Percentiles rank a stretch among this genome's conserved stretches.
Conservation (phyloP, 2,113 vertebrate species). For the Neomonachus schauinslandi region DNA sequence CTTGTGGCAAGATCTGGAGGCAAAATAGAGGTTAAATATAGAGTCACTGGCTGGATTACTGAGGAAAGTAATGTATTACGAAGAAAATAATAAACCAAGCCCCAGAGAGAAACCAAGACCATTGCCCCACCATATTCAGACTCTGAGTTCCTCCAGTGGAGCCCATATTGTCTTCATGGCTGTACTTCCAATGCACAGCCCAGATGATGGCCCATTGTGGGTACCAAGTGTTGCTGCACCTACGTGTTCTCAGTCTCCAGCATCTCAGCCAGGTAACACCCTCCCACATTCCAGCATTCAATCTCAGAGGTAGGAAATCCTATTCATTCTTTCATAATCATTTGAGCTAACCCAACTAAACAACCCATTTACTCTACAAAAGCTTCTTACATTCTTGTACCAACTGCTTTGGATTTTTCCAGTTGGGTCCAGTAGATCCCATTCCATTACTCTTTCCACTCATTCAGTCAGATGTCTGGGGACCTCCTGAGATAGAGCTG, state of each 20-base stretch:
- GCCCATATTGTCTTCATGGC: accelerated
- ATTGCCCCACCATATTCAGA: neutral
- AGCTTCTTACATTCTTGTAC: neutral
- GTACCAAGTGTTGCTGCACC: no score
- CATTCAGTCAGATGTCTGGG: neutral
- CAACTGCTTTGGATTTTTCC: neutral
- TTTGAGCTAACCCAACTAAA: neutral
- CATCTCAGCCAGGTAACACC: neutral
- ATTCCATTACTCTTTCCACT: neutral
- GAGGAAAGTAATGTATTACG: neutral
- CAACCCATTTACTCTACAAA: neutral
- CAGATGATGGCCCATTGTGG: accelerated
- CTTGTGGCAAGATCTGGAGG: neutral
- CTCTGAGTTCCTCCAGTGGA: neutral
- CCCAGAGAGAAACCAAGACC: neutral
- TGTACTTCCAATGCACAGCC: neutral
- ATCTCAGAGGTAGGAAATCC: neutral
- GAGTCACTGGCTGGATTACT: neutral
- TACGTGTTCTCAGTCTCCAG: neutral
- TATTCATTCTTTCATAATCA: neutral
- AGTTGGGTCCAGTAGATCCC: neutral
- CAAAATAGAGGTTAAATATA: neutral
- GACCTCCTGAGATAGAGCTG: neutral
- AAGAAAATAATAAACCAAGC: neutral
- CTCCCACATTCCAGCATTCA: neutral